A percentile compares a stretch with the other conserved stretches of the same genome.
phyloP scores from a whole-genome alignment of 2,888 invertebrate species.

The Nowickia ferox region DNA sequence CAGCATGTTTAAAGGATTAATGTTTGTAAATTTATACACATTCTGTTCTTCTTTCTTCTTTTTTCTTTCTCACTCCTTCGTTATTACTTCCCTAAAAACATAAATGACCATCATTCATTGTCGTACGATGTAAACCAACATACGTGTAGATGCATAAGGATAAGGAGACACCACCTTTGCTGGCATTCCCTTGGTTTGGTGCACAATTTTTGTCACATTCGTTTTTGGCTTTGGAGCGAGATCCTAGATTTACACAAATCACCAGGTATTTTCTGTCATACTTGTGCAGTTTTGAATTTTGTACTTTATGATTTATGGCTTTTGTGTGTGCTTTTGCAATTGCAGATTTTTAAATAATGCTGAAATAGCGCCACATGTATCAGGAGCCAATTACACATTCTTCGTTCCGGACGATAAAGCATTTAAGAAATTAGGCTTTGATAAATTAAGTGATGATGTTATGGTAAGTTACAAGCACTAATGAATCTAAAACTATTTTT shows the following conservation, averaged over 20 bases:
- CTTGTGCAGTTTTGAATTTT: conserved; percentile 24
- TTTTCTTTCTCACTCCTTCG: background rate
- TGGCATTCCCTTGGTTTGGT: conserved; percentile 87
- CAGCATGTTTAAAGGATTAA: conserved; percentile 49
- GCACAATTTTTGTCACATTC: conserved; percentile 87
- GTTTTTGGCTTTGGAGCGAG: conserved; percentile 85
- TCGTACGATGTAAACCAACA: background rate
- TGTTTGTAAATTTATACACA: conserved; percentile 41
- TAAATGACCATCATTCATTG: background rate
- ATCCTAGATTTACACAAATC: conserved; percentile 85
- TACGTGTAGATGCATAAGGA: conserved; percentile 84
- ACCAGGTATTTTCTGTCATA: conserved; percentile 81
- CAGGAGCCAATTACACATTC: conserved; percentile 87
- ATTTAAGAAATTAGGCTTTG: conserved; percentile 86
- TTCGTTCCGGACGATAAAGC: conserved; percentile 88
- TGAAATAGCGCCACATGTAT: conserved; percentile 86
- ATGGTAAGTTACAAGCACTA: conserved; percentile 76
- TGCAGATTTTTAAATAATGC: conserved; percentile 86
- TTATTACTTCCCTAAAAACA: conserved; percentile 9
- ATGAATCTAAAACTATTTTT: background rate
- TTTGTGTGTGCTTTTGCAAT: conserved; percentile 34
- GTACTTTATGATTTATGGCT: conserved; percentile 49
- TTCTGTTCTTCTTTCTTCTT: conserved; percentile 27
- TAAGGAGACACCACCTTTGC: conserved; percentile 87
- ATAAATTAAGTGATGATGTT: conserved; percentile 85